Evolutionary conservation across 2,113 vertebrate species (phyloP).

Genomic region (Osmerus mordax): DNA sequence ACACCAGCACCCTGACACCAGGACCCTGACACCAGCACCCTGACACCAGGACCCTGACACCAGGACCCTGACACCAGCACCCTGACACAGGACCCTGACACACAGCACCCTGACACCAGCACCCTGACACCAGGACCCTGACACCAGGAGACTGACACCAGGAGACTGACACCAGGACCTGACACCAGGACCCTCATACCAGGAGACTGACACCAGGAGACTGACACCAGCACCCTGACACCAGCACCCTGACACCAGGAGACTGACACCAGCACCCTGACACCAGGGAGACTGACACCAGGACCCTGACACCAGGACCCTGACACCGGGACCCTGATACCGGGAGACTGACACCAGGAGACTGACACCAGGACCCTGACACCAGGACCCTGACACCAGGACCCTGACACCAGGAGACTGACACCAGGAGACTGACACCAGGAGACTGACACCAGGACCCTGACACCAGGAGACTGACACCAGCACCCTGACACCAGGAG

Average conservation of each 20-base stretch:
- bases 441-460: neutral
- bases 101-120: too few species aligned
- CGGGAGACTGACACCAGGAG: neutral
- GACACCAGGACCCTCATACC: neutral
- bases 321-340: too few species aligned
- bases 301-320: neutral
- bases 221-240: neutral
- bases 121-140: neutral
- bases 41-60: too few species aligned
- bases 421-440: neutral
- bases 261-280: too few species aligned
- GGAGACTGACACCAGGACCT: neutral
- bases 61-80: neutral
- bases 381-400: neutral
- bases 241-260: neutral
- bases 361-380: neutral
- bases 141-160: too few species aligned
- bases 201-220: too few species aligned
- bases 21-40: too few species aligned
- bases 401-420: neutral
- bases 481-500: too few species aligned
- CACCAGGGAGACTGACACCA: neutral
- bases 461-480: conserved; percentile 1
- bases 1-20: conserved; percentile 58
- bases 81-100: conserved; percentile 45